Evolutionary conservation across 2,797 vertebrate genomes (phyloP).

Genomic region (Hemibagrus guttatus): DNA sequence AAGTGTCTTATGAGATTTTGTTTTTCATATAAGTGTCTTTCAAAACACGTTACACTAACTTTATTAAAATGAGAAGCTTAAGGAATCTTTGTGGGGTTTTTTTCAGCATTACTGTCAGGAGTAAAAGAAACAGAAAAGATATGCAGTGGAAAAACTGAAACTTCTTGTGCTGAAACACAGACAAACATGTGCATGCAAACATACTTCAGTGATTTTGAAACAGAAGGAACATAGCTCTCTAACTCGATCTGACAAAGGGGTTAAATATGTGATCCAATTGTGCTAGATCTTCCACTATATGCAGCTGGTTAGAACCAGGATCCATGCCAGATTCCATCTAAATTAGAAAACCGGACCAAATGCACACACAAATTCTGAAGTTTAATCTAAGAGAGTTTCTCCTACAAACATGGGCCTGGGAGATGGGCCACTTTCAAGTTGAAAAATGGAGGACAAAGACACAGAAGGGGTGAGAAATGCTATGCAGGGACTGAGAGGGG

Average conservation of each 20-base stretch:
- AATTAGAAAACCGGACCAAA: slow-evolving; percentile 12
- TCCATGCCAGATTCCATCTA: slow-evolving; percentile 58
- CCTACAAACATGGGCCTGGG: slow-evolving; percentile 8
- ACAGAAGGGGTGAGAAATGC: slow-evolving; percentile 36
- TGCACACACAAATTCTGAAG: slow-evolving; percentile 2
- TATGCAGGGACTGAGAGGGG: slow-evolving; percentile 56
- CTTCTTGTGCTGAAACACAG: background rate
- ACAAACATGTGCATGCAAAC: background rate
- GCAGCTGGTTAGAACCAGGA: slow-evolving; percentile 39
- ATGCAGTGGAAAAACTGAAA: background rate
- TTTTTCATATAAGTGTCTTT: background rate
- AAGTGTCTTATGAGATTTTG: background rate
- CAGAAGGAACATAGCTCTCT: background rate
- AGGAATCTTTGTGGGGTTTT: background rate
- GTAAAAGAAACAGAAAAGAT: background rate
- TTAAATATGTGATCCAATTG: background rate
- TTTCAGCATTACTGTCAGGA: background rate
- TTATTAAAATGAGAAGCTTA: background rate
- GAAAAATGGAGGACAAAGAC: slow-evolving; percentile 45
- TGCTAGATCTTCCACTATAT: background rate
- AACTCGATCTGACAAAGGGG: background rate
- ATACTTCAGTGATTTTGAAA: slow-evolving; percentile 11
- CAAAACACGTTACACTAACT: background rate
- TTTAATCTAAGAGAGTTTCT: slow-evolving; percentile 19
- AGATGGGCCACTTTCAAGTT: slow-evolving; percentile 41